Percentiles rank a stretch among this genome's conserved stretches.
Evolutionary conservation across 2,797 vertebrate genomes (phyloP).

Genomic region (Myripristis murdjan): DNA sequence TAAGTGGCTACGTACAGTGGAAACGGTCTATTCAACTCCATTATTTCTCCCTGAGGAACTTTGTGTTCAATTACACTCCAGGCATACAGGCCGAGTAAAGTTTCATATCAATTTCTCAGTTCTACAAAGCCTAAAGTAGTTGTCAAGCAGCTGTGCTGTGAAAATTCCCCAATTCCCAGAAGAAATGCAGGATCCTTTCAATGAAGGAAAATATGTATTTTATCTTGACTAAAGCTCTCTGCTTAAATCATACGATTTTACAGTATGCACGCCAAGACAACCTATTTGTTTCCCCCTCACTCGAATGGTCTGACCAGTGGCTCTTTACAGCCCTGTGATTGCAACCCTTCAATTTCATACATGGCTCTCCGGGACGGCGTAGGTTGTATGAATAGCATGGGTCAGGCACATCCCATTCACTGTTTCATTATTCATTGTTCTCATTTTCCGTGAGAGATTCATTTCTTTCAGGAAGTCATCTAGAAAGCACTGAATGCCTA

Average conservation of each 20-base stretch:
- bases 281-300: constrained; percentile 66
- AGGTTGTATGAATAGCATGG: constrained; percentile 69
- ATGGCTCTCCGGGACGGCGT: constrained; percentile 57
- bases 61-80: constrained; percentile 23
- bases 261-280: constrained; percentile 54
- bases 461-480: constrained; percentile 84
- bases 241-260: constrained; percentile 71
- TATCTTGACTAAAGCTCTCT: constrained; percentile 36
- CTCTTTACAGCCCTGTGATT: constrained; percentile 73
- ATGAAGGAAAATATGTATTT: constrained; percentile 53
- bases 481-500: constrained; percentile 81
- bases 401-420: constrained; percentile 76
- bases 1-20: constrained; percentile 41
- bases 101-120: constrained; percentile 48
- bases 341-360: constrained; percentile 79
- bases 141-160: constrained; percentile 35
- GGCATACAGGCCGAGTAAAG: background rate
- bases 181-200: constrained; percentile 32
- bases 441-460: constrained; percentile 78
- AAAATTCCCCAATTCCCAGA: constrained; percentile 40
- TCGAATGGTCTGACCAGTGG: constrained; percentile 55
- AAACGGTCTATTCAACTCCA: constrained; percentile 31
- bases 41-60: constrained; percentile 44
- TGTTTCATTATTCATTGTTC: constrained; percentile 85
- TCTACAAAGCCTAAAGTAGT: constrained; percentile 20